Evolutionary conservation across 53 echinoderm and acorn worm species (phyloP).

Genomic region (Henricia sp.): DNA sequence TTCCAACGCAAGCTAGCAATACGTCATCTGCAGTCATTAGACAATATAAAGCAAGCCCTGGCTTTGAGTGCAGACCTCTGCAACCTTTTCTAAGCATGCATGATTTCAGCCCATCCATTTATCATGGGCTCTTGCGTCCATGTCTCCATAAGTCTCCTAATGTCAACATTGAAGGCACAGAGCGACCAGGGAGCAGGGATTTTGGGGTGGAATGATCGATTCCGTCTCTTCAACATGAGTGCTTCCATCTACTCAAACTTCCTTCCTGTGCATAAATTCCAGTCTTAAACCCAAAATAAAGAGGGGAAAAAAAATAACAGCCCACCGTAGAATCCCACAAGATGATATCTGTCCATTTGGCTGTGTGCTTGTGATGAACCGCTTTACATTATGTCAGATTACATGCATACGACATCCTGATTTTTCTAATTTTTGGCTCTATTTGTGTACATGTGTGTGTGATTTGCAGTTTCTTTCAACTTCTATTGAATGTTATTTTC

Average conservation of each 20-base stretch:
- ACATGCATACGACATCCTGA: too few species aligned
- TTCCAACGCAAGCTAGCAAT: too few species aligned
- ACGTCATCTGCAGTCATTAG: too few species aligned
- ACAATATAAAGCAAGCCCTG: too few species aligned
- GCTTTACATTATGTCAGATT: too few species aligned
- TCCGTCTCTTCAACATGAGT: background rate
- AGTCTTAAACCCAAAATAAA: constrained; percentile 11
- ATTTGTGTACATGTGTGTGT: too few species aligned
- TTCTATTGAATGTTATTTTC: too few species aligned
- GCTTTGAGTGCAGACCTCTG: background rate
- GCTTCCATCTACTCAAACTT: constrained; percentile 23
- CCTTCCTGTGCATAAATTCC: constrained; percentile 4
- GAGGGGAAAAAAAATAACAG: constrained; percentile 39
- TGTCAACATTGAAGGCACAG: background rate
- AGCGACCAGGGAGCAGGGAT: background rate
- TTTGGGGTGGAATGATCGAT: constrained; percentile 24
- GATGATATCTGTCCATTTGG: background rate
- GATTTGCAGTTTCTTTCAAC: too few species aligned
- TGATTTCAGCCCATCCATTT: constrained; percentile 8
- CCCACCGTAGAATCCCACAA: background rate
- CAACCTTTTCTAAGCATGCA: background rate
- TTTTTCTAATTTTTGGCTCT: too few species aligned
- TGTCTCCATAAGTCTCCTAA: background rate
- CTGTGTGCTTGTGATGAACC: background rate
- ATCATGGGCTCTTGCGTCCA: background rate